A percentile compares a stretch with the other conserved stretches of the same genome.
Conservation (phyloP, 2,888 invertebrate species). For the Eueremaeus valkanovi region DNA sequence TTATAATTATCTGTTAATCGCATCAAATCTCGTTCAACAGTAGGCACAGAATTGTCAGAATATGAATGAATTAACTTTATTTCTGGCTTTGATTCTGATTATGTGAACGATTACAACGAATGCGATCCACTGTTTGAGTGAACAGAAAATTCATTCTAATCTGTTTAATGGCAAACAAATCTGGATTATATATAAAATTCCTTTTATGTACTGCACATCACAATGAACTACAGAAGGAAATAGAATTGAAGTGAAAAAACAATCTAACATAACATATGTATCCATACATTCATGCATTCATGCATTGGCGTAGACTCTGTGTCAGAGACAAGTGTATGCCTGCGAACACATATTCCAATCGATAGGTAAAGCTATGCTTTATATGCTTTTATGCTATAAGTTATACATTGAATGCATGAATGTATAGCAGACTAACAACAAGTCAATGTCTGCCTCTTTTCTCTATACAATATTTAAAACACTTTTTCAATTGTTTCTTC, state of each 20-base stretch:
- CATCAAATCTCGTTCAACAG: too few species aligned
- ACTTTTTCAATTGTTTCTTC: constrained; percentile 1
- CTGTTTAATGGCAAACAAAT: constrained; percentile 33
- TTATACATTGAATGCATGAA: too few species aligned
- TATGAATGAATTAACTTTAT: constrained; percentile 3
- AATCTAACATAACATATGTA: constrained; percentile 11
- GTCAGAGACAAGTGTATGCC: too few species aligned
- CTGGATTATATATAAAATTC: constrained; percentile 19
- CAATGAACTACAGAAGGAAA: background rate
- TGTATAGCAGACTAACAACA: background rate
- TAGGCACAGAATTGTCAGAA: background rate
- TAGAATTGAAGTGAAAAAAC: constrained; percentile 13
- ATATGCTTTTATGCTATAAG: too few species aligned
- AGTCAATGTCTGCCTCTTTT: background rate
- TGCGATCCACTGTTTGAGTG: background rate
- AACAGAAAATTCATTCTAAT: constrained; percentile 19
- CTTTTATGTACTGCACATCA: constrained; percentile 12
- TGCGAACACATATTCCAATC: background rate
- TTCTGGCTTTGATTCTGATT: background rate
- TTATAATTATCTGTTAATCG: too few species aligned
- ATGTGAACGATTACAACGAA: background rate
- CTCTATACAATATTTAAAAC: background rate
- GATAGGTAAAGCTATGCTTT: constrained; percentile 19
- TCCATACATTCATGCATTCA: too few species aligned
- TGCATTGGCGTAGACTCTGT: too few species aligned